Evolutionary conservation across 1,140 invertebrate species (phyloP), one percentile per base, ranked within the genome.

Genomic region (Eubasilissa regina): DNA sequence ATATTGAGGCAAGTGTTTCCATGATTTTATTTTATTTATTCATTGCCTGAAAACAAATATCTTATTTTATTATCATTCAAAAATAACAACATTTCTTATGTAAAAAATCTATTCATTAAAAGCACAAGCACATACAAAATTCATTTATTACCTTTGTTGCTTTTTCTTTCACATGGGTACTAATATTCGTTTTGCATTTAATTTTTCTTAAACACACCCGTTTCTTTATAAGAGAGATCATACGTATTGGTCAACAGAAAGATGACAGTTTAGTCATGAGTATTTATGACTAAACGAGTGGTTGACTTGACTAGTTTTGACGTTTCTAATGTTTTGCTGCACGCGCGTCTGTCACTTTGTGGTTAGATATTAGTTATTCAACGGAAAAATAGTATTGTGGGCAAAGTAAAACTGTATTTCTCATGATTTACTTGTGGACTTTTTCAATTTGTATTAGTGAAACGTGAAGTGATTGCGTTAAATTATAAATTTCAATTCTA

Each of bases 1-100:
- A 68, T 17, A 43, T 53, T 10, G 17, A 19, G 56, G 13, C n/a
- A 13, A 77, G 12, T 64, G 44, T 19, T 21, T 35, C 10, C 11
- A 64, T 17, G 60, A 77, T 77, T 77, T 64, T 77, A 10, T 3
- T 25, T 51, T 64, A 64, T 51, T n/a, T 19, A 44, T 74, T 75
- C 25, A 73, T 58, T 53, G 21, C 55, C 75, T 77, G 62, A 53
- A 70, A 78, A 58, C 10, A 68, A 51, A 68, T 13, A 12, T 51
- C 1, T 1, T 51, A 51, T 3, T 51, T 35, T 35, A 35, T 35
- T 35, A 35, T 35, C 25, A 3, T 35, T 35, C 6, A 6, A 35
- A 35, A 35, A n/a, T n/a, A n/a, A 35, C 25, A 35, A 35, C 25
- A 35, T 35, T 35, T 35, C 6, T 6, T 35, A 35, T 35, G 25